Percentiles rank a stretch among this genome's conserved stretches.
Conservation (phyloP, 2,888 invertebrate genomes). For the Scaptomyza flava region DNA sequence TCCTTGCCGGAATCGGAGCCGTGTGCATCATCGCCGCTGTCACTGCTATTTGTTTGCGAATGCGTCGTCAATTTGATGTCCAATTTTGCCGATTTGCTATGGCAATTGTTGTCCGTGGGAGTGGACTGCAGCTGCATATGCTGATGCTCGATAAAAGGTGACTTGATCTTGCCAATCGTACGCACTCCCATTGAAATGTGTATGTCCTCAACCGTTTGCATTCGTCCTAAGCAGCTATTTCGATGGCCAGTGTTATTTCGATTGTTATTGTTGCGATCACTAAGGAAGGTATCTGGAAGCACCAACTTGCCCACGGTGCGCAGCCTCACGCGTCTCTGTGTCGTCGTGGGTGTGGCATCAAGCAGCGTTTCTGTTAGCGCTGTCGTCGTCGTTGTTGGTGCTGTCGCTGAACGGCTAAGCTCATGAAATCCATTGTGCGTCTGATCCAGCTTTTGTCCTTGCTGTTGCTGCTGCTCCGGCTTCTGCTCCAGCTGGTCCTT, state of each 20-base stretch:
- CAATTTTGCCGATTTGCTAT: conserved; percentile 56
- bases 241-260: conserved; percentile 45
- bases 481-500: not conserved
- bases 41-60: conserved; percentile 29
- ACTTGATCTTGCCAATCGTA: conserved; percentile 83
- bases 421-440: conserved; percentile 14
- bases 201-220: conserved; percentile 56
- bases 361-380: not conserved
- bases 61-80: conserved; percentile 54
- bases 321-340: conserved; percentile 67
- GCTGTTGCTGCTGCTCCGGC: not conserved
- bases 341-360: conserved; percentile 20
- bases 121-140: conserved; percentile 31
- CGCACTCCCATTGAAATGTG: conserved; percentile 59
- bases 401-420: conserved; percentile 40
- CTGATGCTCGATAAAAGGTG: conserved; percentile 81
- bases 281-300: conserved; percentile 79
- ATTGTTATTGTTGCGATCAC: conserved; percentile 72
- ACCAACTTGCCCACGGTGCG: conserved; percentile 82
- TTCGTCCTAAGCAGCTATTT: conserved; percentile 36
- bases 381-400: conserved; percentile 8
- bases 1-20: conserved; percentile 83
- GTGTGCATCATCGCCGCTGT: conserved; percentile 55
- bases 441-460: not conserved
- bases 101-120: conserved; percentile 3